Evolutionary conservation across 1,140 invertebrate genomes (phyloP), one percentile per base, ranked within the genome.

Genomic region (Drosophila gunungcola): DNA sequence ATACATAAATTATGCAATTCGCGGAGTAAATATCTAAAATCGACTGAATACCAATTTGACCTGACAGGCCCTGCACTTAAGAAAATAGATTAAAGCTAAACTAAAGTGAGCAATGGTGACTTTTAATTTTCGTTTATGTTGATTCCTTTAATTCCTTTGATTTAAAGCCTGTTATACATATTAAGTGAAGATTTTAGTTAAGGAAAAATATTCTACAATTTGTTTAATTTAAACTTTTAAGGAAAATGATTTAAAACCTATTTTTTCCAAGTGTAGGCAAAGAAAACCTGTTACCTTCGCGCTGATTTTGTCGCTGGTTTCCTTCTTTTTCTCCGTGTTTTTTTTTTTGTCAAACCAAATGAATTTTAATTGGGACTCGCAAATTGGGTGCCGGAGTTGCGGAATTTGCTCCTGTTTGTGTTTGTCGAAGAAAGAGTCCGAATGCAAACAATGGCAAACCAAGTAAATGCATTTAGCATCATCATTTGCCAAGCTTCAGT

Each of bases 291-390:
- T 63, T 45, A 3, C 11, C 38, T 36, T 42, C 55, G 29, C 21
- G 32, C 6, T 27, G 9, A 12, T 57, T 58, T 61, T 12, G 25
- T 29, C 27, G 38, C 25, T 41, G 21, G 27, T 41, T 27, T 13
- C 4, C 9, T 13, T 25, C n/a, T 21, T 51, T 29, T 45, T 43
- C 7, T 3, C 16, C 16, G 58, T 29, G 12, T 1, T 21, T 21
- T 21, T n/a, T 32, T 69, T 54, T n/a, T 77, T 49, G 62, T 46
- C 74, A 11, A 64, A 27, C 12, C 45, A 67, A 82, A 79, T 83
- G 41, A 57, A 79, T 69, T 82, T 88, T 73, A 79, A 88, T 86
- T 88, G 79, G 56, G 49, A 64, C 53, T 73, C 81, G 62, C 49
- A 72, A 70, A 72, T 46, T 12, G 55, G 12, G 38, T 36, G 39